phyloP scores from a whole-genome alignment of 2,888 invertebrate species.

The Clistopyga incitator region DNA sequence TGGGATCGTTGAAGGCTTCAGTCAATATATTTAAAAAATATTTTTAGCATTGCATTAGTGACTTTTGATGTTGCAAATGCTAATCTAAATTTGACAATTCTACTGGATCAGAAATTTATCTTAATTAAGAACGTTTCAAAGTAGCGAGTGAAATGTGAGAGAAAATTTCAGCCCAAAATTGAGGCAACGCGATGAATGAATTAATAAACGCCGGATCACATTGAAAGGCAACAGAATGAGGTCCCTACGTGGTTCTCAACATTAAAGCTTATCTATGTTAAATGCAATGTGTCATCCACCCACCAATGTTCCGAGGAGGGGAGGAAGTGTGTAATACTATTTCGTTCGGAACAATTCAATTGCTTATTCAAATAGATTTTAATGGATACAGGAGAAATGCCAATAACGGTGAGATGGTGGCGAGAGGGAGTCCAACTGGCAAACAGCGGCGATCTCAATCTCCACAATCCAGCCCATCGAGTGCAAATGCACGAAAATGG shows the following conservation, averaged over 20 bases:
- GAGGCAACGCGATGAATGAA: too few species aligned
- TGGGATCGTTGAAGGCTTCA: too few species aligned
- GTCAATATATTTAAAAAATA: too few species aligned
- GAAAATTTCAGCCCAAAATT: too few species aligned
- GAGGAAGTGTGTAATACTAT: neutral
- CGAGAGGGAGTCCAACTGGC: constrained; percentile 85
- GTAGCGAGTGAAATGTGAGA: neutral
- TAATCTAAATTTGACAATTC: too few species aligned
- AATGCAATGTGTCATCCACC: neutral
- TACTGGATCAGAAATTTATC: too few species aligned
- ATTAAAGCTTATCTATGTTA: neutral
- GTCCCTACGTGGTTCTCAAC: neutral
- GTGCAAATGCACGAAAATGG: constrained; percentile 89
- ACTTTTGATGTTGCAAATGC: too few species aligned
- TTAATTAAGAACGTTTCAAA: neutral
- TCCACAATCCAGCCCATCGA: constrained; percentile 85
- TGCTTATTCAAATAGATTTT: constrained; percentile 1
- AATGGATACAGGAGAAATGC: constrained; percentile 44
- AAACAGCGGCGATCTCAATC: constrained; percentile 86
- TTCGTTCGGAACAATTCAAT: neutral
- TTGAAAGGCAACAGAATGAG: neutral
- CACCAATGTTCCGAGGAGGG: neutral
- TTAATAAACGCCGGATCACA: too few species aligned
- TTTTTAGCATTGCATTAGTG: too few species aligned
- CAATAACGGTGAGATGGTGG: constrained; percentile 80